Conservation (phyloP, 2,797 vertebrate genomes). For the Avahi laniger region DNA sequence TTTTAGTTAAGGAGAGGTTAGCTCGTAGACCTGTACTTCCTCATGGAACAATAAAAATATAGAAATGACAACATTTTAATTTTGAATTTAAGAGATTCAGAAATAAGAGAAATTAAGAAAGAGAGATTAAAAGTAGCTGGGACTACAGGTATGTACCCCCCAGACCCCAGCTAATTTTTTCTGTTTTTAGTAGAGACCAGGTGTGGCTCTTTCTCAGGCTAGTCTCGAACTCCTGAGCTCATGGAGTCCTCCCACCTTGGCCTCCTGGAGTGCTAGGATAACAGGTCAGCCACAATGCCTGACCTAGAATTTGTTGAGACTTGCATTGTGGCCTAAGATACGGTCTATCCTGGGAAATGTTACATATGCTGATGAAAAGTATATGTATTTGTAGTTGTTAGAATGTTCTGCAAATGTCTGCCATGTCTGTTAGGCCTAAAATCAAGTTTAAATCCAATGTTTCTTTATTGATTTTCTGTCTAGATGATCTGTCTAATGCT, state of each 20-base stretch:
- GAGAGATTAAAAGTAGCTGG: too few relatives aligned
- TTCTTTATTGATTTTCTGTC: background rate
- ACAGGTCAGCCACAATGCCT: too few relatives aligned
- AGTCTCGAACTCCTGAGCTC: too few relatives aligned
- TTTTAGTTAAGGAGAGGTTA: background rate
- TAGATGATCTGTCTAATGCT: background rate
- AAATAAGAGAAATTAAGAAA: too few relatives aligned
- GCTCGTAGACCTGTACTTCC: background rate
- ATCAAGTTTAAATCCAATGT: background rate
- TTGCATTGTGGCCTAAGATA: background rate
- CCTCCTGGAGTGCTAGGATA: too few relatives aligned
- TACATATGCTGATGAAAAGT: background rate
- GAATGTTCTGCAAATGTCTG: background rate
- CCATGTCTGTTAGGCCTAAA: background rate
- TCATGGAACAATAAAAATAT: background rate
- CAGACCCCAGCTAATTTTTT: too few relatives aligned
- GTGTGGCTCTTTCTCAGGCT: too few relatives aligned
- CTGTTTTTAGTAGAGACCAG: too few relatives aligned
- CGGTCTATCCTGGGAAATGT: background rate
- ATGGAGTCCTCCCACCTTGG: too few relatives aligned
- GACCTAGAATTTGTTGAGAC: background rate
- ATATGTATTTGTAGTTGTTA: background rate
- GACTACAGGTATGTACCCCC: too few relatives aligned
- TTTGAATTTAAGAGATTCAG: too few relatives aligned
- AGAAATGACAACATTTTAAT: too few relatives aligned